Base-by-base conservation (phyloP, 2,888 invertebrate species). In the Deilephila elpenor region DNA sequence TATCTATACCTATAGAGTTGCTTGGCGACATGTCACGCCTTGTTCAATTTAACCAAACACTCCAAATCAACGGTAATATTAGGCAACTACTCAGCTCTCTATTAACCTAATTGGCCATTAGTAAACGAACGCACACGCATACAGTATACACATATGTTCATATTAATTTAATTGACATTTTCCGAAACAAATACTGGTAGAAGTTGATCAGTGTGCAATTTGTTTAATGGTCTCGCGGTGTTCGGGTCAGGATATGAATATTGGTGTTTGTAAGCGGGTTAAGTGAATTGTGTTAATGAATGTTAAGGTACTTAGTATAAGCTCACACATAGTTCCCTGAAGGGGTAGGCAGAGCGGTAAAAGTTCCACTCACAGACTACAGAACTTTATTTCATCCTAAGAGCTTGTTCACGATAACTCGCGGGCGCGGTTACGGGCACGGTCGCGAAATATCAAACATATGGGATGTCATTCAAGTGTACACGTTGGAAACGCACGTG, bases 121-220 rank as follows among this genome's bases (percentile, higher is more conserved):
- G 70, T 62, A 60, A 73, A 59, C 25, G 53, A 29, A 53, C 59
- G 72, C 32, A 75, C 76, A 70, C 71, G 60, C 72, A 59, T 56
- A 74, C 72, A 71, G 60, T 71, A 59, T 56, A 74, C 72, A 71
- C 32, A 73, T 73, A 75, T 71, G 76, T 75, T 77, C 74, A 76
- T 76, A n/a, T n/a, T n/a, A 75, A 74, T 74, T 64, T 77, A 75
- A 77, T 75, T 76, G 76, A 74, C 73, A 77, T 76, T 72, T 74
- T 71, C 74, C 72, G 74, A 73, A 75, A 34, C 71, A 25, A 51
- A 70, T 19, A 5, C 11, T 14, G n/a, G 5, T 44, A 44, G 17
- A 56, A 64, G 19, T 64, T 53, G 62, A 62, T 53, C 51, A 56
- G 34, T 25, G 34, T 59, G 70, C 77, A 74, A 78, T 76, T 72